Evolutionary conservation across 37 sponge, comb jelly and placozoan genomes (phyloP).

Genomic region (Crambe crambe): DNA sequence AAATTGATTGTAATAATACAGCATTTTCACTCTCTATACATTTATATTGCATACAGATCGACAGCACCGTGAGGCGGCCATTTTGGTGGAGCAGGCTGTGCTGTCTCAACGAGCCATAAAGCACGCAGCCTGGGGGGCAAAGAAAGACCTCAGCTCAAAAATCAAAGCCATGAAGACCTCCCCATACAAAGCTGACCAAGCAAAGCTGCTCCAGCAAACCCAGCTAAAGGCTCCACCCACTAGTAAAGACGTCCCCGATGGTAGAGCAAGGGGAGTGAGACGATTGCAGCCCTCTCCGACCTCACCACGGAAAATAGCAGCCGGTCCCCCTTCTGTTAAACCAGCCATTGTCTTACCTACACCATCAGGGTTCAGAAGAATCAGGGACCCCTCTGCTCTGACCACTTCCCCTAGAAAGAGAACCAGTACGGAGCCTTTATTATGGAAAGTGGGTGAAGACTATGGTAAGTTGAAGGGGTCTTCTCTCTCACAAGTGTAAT

Average conservation of each 20-base stretch:
- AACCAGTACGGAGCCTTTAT: not conserved
- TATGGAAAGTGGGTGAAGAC: constrained; percentile 49
- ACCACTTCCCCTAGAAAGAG: not conserved
- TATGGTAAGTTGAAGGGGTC: too few relatives aligned
- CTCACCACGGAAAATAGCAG: not conserved
- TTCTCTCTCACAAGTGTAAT: too few relatives aligned
- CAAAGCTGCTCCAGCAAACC: too few relatives aligned
- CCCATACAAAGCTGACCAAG: not conserved
- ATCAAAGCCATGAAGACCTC: constrained; percentile 37
- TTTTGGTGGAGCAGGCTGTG: constrained; percentile 49
- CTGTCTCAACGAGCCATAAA: constrained; percentile 61
- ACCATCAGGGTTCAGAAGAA: constrained; percentile 32
- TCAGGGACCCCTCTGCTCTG: not conserved
- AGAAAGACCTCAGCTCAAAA: constrained; percentile 51
- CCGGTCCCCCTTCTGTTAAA: not conserved
- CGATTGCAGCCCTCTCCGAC: too few relatives aligned
- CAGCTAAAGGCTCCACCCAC: not conserved
- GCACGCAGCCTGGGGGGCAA: constrained; percentile 74
- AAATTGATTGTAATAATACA: too few relatives aligned
- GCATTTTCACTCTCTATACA: too few relatives aligned
- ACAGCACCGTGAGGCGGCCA: constrained; percentile 51
- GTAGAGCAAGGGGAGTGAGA: not conserved
- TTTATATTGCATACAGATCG: too few relatives aligned
- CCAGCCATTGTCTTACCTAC: constrained; percentile 10
- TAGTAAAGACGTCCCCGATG: not conserved